phyloP scores from a whole-genome alignment of 2,797 vertebrate species.

The Mastacembelus armatus region DNA sequence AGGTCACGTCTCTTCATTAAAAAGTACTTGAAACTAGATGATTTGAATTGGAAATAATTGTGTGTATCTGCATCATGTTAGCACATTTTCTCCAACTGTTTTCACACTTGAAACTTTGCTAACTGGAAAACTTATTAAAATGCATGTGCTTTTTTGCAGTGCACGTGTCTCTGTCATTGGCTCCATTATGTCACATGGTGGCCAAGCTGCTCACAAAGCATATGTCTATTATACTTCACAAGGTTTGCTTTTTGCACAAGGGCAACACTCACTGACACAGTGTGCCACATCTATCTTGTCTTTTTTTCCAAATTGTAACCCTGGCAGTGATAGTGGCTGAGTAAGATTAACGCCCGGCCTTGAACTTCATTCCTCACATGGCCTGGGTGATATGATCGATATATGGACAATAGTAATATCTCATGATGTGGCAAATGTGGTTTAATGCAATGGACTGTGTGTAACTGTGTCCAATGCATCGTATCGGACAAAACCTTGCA shows the following conservation, averaged over 20 bases:
- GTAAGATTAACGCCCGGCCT: background rate
- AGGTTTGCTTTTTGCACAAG: slow-evolving; percentile 3
- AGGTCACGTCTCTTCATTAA: slow-evolving; percentile 39
- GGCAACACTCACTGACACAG: background rate
- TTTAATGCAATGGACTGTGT: background rate
- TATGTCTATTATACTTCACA: slow-evolving; percentile 13
- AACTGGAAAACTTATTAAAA: slow-evolving; percentile 37
- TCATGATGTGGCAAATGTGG: background rate
- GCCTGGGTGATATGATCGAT: background rate
- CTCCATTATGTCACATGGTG: slow-evolving; percentile 46
- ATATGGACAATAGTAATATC: background rate
- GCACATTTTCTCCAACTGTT: slow-evolving; percentile 22
- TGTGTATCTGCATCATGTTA: slow-evolving; percentile 31
- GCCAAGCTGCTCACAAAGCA: slow-evolving; percentile 41
- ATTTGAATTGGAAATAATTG: slow-evolving; percentile 56
- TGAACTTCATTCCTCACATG: background rate
- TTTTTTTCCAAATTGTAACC: background rate
- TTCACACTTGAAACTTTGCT: slow-evolving; percentile 23
- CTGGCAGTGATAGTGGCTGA: background rate
- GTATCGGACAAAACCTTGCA: background rate
- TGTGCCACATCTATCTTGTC: background rate
- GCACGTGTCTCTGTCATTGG: slow-evolving; percentile 51
- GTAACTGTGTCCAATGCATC: background rate
- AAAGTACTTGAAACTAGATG: slow-evolving; percentile 21
- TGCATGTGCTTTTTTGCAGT: slow-evolving; percentile 2